Conservation (phyloP, 2,888 invertebrate genomes). For the Harpalus rufipes region DNA sequence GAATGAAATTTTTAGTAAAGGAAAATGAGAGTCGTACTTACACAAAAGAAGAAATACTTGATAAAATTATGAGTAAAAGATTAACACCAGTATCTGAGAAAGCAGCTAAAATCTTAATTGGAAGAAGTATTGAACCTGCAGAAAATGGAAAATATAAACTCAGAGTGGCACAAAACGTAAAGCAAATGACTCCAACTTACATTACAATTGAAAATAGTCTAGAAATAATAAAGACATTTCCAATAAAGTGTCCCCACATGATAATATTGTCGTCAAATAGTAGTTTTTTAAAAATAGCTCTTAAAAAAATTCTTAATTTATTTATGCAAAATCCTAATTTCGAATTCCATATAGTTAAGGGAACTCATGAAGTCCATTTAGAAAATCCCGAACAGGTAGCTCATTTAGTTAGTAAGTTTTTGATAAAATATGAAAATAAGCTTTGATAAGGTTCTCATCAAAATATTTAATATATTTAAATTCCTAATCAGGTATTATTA, state of each 20-base stretch:
- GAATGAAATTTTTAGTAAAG: slow-evolving; percentile 20
- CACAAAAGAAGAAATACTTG: slow-evolving; percentile 77
- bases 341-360: slow-evolving; percentile 76
- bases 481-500: no score
- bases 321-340: slow-evolving; percentile 70
- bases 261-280: slow-evolving; percentile 68
- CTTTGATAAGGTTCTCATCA: slow-evolving; percentile 67
- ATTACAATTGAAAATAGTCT: slow-evolving; percentile 74
- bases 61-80: slow-evolving; percentile 77
- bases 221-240: slow-evolving; percentile 71
- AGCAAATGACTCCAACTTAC: slow-evolving; percentile 74
- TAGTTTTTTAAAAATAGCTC: neutral
- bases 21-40: slow-evolving; percentile 68
- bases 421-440: slow-evolving; percentile 70
- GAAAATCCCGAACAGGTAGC: slow-evolving; percentile 79
- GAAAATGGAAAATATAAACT: slow-evolving; percentile 78
- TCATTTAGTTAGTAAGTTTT: slow-evolving; percentile 72
- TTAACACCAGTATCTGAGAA: slow-evolving; percentile 74
- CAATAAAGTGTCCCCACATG: slow-evolving; percentile 71
- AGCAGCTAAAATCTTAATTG: slow-evolving; percentile 78
- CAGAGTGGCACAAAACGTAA: slow-evolving; percentile 80
- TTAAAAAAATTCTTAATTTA: slow-evolving; percentile 8
- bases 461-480: no score
- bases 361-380: slow-evolving; percentile 83
- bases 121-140: slow-evolving; percentile 77